Percentiles rank a stretch among this genome's conserved stretches.
Evolutionary conservation across 2,113 vertebrate species (phyloP).

Genomic region (Gambusia affinis): DNA sequence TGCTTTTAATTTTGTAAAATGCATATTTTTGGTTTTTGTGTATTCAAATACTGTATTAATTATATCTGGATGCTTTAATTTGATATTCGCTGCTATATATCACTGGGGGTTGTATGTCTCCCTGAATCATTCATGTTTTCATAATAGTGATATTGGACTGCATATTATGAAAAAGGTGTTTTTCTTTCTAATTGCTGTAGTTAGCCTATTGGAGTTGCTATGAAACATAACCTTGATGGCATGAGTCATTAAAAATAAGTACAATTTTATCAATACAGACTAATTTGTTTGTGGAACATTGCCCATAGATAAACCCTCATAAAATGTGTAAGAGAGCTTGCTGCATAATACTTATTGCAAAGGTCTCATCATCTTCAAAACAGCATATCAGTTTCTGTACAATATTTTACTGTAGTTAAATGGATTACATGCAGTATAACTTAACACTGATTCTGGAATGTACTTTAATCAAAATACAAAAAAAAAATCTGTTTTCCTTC

Average conservation of each 20-base stretch:
- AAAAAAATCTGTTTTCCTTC: too few species aligned
- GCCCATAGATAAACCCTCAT: conserved; percentile 5
- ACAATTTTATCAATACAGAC: conserved; percentile 10
- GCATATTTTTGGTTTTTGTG: neutral
- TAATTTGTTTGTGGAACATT: conserved; percentile 28
- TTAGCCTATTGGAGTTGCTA: conserved; percentile 22
- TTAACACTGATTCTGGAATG: neutral
- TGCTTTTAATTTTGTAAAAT: neutral
- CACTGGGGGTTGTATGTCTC: conserved; percentile 5
- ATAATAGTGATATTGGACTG: conserved; percentile 16
- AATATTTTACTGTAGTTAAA: neutral
- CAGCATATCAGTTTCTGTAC: neutral
- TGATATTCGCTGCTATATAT: conserved; percentile 8
- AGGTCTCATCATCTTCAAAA: neutral
- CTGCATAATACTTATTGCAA: neutral
- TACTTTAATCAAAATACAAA: neutral
- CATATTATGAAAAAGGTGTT: conserved; percentile 45
- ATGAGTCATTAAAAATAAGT: conserved; percentile 11
- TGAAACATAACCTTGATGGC: conserved; percentile 31
- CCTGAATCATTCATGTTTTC: conserved; percentile 24
- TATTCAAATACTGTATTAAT: neutral
- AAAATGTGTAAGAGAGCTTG: neutral
- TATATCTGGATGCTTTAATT: conserved; percentile 3
- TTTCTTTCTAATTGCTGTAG: conserved; percentile 26
- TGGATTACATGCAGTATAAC: neutral